Evolutionary conservation across 2,113 vertebrate genomes (phyloP), one percentile per base, ranked within the genome.

Genomic region (Myotis brandtii): DNA sequence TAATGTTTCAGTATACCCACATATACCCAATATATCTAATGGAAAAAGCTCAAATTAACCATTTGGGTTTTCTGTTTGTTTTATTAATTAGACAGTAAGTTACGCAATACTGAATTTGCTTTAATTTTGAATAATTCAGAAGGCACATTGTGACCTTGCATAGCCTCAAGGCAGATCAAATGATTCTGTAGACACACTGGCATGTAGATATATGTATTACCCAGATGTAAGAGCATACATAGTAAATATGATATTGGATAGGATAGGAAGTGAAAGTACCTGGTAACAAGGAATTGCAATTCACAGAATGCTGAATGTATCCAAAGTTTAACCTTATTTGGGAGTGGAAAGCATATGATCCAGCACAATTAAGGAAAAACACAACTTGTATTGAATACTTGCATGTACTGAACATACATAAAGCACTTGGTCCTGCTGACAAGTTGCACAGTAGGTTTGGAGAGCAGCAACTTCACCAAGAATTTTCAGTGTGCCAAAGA

Each of bases 51-150:
- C 66, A 80, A 64, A 54, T 81, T 40, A 93, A 86, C 23, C 37
- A 85, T 81, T 90, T 93, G 18, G 6, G 43, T 1, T 54, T 73
- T 79, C 62, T 85, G 12, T 86, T 73, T 81, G 54, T 86, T 59
- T 76, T 56, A 81, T 67, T 90, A 59, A 25, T 91, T 86, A 67
- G 54, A 80, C 34, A 90, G 48, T 64, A n/a, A 86, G 13, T 73
- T 86, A 89, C 12, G n/a, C 2, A 80, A 66, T 90, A 56, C 20
- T 48, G 46, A 86, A 59, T 86, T 46, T 46, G 9, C 50, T 89
- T 93, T 80, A 76, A 90, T 75, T 40, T 90, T 90, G 37, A 80
- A 80, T 81, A 70, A 90, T 67, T 93, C 8, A 30, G 81, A 81
- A 73, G 20, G 25, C 16, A 86, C 3, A 82, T 14, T 81, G 25